phyloP scores from a whole-genome alignment of 2,888 invertebrate species.

The Artemia sp. region DNA sequence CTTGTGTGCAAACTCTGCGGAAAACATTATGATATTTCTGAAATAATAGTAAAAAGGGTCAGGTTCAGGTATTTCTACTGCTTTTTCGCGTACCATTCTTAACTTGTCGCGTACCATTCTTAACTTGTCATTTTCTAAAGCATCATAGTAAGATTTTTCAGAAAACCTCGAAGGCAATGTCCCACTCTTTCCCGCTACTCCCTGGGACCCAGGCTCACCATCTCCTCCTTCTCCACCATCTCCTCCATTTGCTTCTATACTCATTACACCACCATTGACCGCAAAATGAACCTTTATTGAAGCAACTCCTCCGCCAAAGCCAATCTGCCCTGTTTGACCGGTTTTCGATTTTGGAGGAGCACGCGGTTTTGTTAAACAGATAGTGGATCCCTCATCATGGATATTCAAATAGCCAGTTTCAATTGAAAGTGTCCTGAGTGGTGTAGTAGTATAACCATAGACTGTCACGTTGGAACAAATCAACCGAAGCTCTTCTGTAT shows the following conservation, averaged over 20 bases:
- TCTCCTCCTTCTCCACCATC: constrained; percentile 1
- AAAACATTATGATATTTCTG: too few relatives aligned
- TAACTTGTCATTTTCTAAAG: not conserved
- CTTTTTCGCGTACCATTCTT: too few relatives aligned
- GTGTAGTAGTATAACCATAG: not conserved
- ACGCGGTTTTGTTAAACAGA: not conserved
- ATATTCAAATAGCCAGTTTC: not conserved
- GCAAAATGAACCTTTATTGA: not conserved
- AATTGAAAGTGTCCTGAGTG: not conserved
- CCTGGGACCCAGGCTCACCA: not conserved
- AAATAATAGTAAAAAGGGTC: too few relatives aligned
- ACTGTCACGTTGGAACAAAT: not conserved
- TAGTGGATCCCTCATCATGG: not conserved
- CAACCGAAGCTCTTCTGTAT: not conserved
- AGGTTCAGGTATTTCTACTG: not conserved
- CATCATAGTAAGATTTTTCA: not conserved
- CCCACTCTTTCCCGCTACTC: not conserved
- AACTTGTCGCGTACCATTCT: too few relatives aligned
- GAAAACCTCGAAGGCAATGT: not conserved
- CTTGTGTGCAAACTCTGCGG: not conserved
- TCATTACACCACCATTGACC: not conserved
- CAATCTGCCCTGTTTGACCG: not conserved
- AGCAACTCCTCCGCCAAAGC: not conserved
- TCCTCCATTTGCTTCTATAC: not conserved
- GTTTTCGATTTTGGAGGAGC: not conserved